Evolutionary conservation across 2,888 invertebrate genomes (phyloP).

Genomic region (Lithosia quadra): DNA sequence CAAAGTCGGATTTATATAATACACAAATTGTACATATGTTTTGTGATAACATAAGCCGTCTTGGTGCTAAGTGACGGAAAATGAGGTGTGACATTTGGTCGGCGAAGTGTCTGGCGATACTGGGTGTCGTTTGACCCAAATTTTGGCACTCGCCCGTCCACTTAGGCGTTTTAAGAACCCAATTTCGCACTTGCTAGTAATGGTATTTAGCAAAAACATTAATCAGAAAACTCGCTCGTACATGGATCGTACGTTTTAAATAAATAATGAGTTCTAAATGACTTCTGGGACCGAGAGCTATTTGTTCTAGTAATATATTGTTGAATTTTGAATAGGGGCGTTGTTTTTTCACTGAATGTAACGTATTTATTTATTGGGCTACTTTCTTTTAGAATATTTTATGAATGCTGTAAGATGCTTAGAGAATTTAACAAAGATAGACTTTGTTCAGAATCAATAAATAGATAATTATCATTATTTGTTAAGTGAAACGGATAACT

Average conservation of each 20-base stretch:
- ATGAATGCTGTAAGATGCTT: constrained; percentile 12
- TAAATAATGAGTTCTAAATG: constrained; percentile 51
- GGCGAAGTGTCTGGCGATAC: constrained; percentile 67
- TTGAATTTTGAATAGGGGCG: constrained; percentile 35
- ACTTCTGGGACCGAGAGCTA: constrained; percentile 33
- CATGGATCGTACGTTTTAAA: constrained; percentile 44
- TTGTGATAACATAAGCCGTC: constrained; percentile 52
- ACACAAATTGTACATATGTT: constrained; percentile 41
- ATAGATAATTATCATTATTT: too few relatives aligned
- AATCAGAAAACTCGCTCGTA: constrained; percentile 41
- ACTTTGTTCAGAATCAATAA: background rate
- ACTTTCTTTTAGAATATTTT: constrained; percentile 12
- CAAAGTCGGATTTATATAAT: constrained; percentile 50
- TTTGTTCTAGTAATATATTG: constrained; percentile 34
- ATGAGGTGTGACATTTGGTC: constrained; percentile 78
- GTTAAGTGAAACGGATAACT: too few relatives aligned
- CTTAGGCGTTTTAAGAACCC: constrained; percentile 62
- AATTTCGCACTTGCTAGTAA: constrained; percentile 53
- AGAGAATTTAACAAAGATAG: constrained; percentile 13
- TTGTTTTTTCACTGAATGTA: constrained; percentile 18
- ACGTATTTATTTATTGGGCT: constrained; percentile 24
- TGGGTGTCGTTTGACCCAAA: constrained; percentile 75
- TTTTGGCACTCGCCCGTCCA: constrained; percentile 63
- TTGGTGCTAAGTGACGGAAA: constrained; percentile 73
- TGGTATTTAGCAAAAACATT: constrained; percentile 47